Evolutionary conservation across 2,888 invertebrate genomes (phyloP).

Genomic region (Halictus ligatus): DNA sequence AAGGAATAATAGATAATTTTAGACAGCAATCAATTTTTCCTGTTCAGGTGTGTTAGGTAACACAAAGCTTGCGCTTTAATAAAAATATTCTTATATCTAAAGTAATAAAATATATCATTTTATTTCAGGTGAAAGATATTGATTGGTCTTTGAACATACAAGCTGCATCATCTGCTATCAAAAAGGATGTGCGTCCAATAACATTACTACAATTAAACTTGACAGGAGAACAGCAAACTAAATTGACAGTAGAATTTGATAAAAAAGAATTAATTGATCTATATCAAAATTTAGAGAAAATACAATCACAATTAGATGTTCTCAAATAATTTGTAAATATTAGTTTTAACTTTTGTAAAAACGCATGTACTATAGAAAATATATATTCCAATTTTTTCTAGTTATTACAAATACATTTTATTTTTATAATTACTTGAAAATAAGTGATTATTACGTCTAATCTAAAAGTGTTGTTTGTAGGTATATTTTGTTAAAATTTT

Average conservation of each 20-base stretch:
- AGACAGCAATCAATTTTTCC: conserved; percentile 79
- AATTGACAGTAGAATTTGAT: conserved; percentile 78
- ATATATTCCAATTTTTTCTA: conserved; percentile 50
- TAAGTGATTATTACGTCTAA: background rate
- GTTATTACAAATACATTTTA: conserved; percentile 34
- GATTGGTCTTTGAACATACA: conserved; percentile 79
- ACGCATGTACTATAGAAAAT: conserved; percentile 45
- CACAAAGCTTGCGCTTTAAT: background rate
- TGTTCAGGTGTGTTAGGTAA: conserved; percentile 71
- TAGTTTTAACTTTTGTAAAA: conserved; percentile 39
- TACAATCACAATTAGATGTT: conserved; percentile 79
- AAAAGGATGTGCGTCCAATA: conserved; percentile 75
- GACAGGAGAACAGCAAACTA: conserved; percentile 69
- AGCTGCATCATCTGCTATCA: conserved; percentile 76
- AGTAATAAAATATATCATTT: background rate
- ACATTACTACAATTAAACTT: conserved; percentile 77
- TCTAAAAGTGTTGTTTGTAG: background rate
- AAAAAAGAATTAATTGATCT: conserved; percentile 75
- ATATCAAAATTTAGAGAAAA: conserved; percentile 78
- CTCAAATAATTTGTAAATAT: conserved; percentile 70
- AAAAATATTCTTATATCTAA: background rate
- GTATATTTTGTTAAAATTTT: conserved; percentile 8
- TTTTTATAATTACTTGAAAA: background rate
- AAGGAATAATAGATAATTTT: conserved; percentile 75
- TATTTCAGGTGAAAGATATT: conserved; percentile 74